Conservation (phyloP, 2,797 vertebrate species). For the Varecia variegata region DNA sequence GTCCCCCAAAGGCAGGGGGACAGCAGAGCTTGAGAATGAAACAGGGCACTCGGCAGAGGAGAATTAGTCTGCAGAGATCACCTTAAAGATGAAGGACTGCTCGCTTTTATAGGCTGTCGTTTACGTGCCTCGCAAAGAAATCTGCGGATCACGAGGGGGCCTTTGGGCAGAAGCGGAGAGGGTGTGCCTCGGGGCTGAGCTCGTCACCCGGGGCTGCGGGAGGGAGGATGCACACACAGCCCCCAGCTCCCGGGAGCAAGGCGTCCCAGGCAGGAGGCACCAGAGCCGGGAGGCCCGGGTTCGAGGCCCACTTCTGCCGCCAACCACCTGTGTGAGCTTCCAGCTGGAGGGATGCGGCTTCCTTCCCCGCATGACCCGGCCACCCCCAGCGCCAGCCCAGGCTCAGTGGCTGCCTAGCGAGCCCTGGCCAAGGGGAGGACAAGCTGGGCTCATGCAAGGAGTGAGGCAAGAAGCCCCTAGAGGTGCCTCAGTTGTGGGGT, state of each 20-base stretch:
- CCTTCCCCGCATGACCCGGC: not conserved
- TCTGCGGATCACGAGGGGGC: slow-evolving; percentile 24
- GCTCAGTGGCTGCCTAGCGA: not conserved
- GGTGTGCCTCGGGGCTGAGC: not conserved
- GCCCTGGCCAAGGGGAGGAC: not conserved
- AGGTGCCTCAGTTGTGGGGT: too few relatives aligned
- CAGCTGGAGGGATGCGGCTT: not conserved
- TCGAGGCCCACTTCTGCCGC: not conserved
- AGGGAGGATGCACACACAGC: accelerated
- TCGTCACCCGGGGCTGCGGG: accelerated
- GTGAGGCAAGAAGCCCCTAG: not conserved
- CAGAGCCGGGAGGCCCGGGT: not conserved
- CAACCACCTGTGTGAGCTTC: not conserved
- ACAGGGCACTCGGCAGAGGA: not conserved
- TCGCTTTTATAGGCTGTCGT: not conserved
- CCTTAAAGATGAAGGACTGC: not conserved
- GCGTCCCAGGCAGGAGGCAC: not conserved
- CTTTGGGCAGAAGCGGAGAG: not conserved
- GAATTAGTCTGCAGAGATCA: slow-evolving; percentile 40
- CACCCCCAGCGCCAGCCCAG: not conserved
- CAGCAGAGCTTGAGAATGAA: not conserved
- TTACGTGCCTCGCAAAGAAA: not conserved
- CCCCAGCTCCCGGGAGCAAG: not conserved
- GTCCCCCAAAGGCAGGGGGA: not conserved
- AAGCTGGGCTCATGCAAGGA: accelerated